Evolutionary conservation across 2,797 vertebrate genomes (phyloP).

Genomic region (Gallinago stenura): DNA sequence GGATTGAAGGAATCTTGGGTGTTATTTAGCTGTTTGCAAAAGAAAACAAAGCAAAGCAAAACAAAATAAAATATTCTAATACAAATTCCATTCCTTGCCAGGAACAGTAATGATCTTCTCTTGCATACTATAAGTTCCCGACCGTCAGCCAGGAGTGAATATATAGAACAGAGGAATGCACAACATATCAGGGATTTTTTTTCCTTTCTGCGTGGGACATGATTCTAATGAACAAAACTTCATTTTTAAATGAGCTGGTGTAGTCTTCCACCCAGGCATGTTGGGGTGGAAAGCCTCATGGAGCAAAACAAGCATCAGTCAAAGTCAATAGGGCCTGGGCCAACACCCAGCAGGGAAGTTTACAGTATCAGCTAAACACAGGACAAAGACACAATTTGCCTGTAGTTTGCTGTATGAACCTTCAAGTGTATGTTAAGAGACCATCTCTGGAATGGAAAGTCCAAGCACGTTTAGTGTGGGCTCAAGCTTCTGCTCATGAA

Average conservation of each 20-base stretch:
- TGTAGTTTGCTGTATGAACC: background rate
- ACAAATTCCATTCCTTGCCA: background rate
- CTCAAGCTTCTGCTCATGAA: background rate
- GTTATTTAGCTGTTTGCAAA: background rate
- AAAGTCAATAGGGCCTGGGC: background rate
- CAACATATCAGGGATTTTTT: background rate
- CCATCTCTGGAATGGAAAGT: background rate
- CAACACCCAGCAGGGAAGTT: background rate
- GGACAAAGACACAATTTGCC: background rate
- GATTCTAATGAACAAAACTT: background rate
- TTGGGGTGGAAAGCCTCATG: background rate
- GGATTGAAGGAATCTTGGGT: background rate
- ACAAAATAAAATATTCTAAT: background rate
- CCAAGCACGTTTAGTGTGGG: rapidly evolving
- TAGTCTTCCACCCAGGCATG: background rate
- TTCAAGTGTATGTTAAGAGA: rapidly evolving
- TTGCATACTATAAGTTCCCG: background rate
- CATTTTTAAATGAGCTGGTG: background rate
- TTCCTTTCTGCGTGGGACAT: background rate
- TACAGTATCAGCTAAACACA: background rate
- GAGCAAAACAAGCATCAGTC: background rate
- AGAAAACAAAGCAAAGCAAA: background rate
- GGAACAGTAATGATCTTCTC: background rate
- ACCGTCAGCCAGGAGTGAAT: background rate
- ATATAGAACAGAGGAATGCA: background rate